Evolutionary conservation across 2,888 invertebrate genomes (phyloP), one percentile per base, ranked within the genome.

Genomic region (Dugesia japonica): DNA sequence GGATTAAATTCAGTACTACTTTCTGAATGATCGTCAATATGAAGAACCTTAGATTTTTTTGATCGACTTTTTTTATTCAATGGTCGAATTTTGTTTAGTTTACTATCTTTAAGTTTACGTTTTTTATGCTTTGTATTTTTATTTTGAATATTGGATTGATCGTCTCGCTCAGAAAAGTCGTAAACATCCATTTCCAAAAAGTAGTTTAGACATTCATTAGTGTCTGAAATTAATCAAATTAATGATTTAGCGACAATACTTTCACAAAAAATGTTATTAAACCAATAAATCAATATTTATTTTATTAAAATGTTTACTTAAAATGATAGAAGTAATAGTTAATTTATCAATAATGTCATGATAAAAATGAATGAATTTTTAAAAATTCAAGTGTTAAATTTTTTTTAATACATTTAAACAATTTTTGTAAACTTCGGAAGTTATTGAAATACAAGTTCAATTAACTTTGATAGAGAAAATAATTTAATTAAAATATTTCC

Each of bases 341-440:
- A 7, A 31, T 7, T 7, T 31, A 31, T 31, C 31, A 9, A 56
- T 23, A 13, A 56, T 56, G 56, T 56, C 23, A 56, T n/a, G 4
- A 56, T 20, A n/a, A 56, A 56, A 56, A 56, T 56, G 56, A 56
- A 56, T 56, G 56, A 56, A 23, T 20, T 20, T 56, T 56, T 20
- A 56, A 56, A 56, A 56, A 56, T 56, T 56, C 4, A 20, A 56
- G 56, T 9, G 4, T 23, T 7, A 56, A 23, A 13, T 20, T 56
- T 56, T 56, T 56, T 56, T 56, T 56, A 56, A 13, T n/a, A 4
- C n/a, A 56, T 56, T 56, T n/a, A 56, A 56, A 56, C 56, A 56
- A 56, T 56, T 56, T 56, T 56, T 56, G 56, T 56, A 56, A 56
- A 56, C 56, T 56, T 56, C 56, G 56, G 56, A 56, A 56, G 56